Conservation (phyloP, 2,888 invertebrate genomes). For the Dexiosoma caninum region DNA sequence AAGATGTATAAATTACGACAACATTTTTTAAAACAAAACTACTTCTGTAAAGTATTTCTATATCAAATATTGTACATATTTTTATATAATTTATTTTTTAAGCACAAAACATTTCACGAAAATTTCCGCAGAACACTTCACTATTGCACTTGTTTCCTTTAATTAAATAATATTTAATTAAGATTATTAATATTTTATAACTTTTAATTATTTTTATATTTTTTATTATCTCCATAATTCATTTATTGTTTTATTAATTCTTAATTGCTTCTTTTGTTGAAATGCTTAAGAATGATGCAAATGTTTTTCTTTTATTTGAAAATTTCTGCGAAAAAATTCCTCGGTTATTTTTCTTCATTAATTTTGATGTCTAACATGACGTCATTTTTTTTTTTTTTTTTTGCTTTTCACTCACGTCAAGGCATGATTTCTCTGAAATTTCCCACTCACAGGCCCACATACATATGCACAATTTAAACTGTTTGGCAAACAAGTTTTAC, state of each 20-base stretch:
- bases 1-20: too few species aligned
- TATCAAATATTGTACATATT: too few species aligned
- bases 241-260: not conserved
- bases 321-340: not conserved
- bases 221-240: not conserved
- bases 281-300: not conserved
- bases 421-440: conserved; percentile 32
- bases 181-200: not conserved
- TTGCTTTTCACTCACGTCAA: conserved; percentile 50
- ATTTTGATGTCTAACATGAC: conserved; percentile 66
- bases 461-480: conserved; percentile 3
- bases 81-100: not conserved
- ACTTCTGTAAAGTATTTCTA: too few species aligned
- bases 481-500: conserved; percentile 24
- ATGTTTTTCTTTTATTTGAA: not conserved
- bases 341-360: not conserved
- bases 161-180: too few species aligned
- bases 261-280: not conserved
- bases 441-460: not conserved
- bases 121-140: not conserved
- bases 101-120: not conserved
- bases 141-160: too few species aligned
- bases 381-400: conserved; percentile 67
- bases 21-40: too few species aligned
- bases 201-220: not conserved